Percentiles rank a stretch among this genome's conserved stretches.
phyloP scores from a whole-genome alignment of 2,797 vertebrate genomes.

The Rhinophrynus dorsalis region DNA sequence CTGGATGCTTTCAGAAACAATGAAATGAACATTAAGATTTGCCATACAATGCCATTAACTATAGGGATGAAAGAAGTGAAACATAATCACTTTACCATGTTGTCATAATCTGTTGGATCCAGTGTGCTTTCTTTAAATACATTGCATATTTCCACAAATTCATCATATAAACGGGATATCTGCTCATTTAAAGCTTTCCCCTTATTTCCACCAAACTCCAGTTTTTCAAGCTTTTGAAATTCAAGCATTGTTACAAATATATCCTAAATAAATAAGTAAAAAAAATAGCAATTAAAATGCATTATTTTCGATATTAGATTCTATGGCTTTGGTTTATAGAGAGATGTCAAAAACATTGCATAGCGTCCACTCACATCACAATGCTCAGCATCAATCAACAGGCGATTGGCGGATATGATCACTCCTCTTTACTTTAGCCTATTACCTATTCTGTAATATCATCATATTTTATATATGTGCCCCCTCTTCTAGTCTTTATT shows the following conservation, averaged over 20 bases:
- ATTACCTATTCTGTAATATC: too few relatives aligned
- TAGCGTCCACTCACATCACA: too few relatives aligned
- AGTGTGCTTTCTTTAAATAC: constrained; percentile 65
- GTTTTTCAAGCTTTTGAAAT: constrained; percentile 80
- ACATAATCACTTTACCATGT: constrained; percentile 67
- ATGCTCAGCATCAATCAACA: too few relatives aligned
- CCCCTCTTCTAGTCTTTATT: too few relatives aligned
- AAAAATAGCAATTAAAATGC: too few relatives aligned
- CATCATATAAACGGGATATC: constrained; percentile 61
- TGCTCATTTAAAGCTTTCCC: constrained; percentile 69
- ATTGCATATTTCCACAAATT: constrained; percentile 70
- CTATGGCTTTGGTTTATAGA: too few relatives aligned
- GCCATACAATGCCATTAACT: neutral
- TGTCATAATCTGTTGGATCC: constrained; percentile 62
- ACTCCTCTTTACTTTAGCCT: too few relatives aligned
- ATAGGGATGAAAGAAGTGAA: neutral
- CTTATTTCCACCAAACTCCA: constrained; percentile 73
- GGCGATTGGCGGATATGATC: too few relatives aligned
- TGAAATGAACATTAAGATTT: neutral
- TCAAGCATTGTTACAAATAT: constrained; percentile 70
- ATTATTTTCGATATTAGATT: too few relatives aligned
- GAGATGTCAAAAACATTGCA: too few relatives aligned
- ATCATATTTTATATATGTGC: too few relatives aligned
- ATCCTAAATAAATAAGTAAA: constrained; percentile 59
- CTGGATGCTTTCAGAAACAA: too few relatives aligned